These are phyloP conservation scores for Oryzias sinensis DNA, from an alignment of 2,797 vertebrate genomes.

Conservation along the genomic window DNA sequence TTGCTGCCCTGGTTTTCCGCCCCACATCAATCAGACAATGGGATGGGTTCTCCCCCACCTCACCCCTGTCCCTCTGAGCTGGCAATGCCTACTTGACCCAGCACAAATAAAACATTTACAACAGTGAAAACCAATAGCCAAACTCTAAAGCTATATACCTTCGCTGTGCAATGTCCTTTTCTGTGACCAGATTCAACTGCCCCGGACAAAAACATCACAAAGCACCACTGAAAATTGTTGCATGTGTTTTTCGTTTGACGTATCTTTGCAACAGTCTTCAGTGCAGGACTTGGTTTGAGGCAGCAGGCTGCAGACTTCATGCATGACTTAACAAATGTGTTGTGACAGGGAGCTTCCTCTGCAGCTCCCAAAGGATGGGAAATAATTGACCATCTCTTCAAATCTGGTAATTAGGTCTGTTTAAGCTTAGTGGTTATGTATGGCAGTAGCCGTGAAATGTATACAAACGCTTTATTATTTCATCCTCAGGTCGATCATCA, in stretches of 20 bases:
- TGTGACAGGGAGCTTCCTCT: slow-evolving; percentile 58
- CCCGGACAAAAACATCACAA: slow-evolving; percentile 6
- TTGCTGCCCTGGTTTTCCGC: slow-evolving; percentile 77
- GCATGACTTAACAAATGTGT: slow-evolving; percentile 51
- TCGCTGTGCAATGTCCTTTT: too few relatives aligned
- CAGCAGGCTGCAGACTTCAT: slow-evolving; percentile 40
- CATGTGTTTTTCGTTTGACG: not conserved
- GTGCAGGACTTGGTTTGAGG: slow-evolving; percentile 29
- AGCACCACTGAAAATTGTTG: not conserved
- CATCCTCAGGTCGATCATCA: slow-evolving; percentile 1
- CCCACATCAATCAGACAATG: slow-evolving; percentile 78
- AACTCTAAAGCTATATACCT: too few relatives aligned
- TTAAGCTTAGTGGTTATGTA: slow-evolving; percentile 4
- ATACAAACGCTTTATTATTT: slow-evolving; percentile 3
- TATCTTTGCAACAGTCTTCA: slow-evolving; percentile 5
- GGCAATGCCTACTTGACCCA: slow-evolving; percentile 5
- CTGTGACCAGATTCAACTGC: not conserved
- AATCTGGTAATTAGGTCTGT: slow-evolving; percentile 36
- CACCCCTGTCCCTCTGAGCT: slow-evolving; percentile 20
- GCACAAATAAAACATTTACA: slow-evolving; percentile 17
- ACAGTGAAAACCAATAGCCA: too few relatives aligned
- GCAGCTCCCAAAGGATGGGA: slow-evolving; percentile 45
- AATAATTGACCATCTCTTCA: slow-evolving; percentile 33
- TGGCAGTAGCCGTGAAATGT: slow-evolving; percentile 25
- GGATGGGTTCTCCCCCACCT: slow-evolving; percentile 49